Percentiles rank a stretch among this genome's conserved stretches.
Evolutionary conservation across 2,113 vertebrate species (phyloP).

Genomic region (Cepphus grylle): DNA sequence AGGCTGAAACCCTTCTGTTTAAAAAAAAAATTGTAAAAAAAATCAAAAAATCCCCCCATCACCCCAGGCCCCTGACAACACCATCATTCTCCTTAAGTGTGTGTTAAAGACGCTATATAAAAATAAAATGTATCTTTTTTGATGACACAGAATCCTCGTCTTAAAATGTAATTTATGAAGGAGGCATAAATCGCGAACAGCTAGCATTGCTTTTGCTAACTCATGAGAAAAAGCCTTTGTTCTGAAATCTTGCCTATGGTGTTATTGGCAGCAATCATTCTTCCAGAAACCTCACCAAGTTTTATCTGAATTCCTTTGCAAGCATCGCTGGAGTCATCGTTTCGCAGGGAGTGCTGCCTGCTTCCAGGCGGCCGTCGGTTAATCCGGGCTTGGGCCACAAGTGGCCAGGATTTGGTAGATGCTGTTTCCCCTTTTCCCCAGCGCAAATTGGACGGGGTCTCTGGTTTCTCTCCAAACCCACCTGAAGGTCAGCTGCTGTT

Average conservation of each 20-base stretch:
- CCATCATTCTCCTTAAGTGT: conserved; percentile 31
- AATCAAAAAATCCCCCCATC: not conserved
- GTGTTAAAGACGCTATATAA: conserved; percentile 45
- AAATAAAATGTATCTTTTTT: conserved; percentile 55
- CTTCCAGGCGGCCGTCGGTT: not conserved
- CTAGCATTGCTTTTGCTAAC: conserved; percentile 42
- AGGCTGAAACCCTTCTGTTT: not conserved
- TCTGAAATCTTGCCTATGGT: conserved; percentile 26
- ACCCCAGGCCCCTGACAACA: not conserved
- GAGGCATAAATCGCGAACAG: not conserved
- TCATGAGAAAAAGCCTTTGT: conserved; percentile 60
- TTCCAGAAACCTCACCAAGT: not conserved
- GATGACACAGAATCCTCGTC: conserved; percentile 22
- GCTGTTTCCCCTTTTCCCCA: not conserved
- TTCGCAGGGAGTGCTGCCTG: not conserved
- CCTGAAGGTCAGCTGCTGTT: not conserved
- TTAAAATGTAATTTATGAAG: conserved; percentile 37
- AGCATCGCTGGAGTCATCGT: not conserved
- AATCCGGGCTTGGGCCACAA: not conserved
- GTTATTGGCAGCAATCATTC: not conserved
- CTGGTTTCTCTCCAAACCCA: not conserved
- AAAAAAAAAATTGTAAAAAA: not conserved
- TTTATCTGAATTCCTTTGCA: not conserved
- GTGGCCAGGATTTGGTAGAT: not conserved
- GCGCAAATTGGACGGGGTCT: not conserved